These are phyloP conservation scores for Caenorhabditis plicata DNA, from an alignment of 2,888 invertebrate species.

Conservation along the genomic window DNA sequence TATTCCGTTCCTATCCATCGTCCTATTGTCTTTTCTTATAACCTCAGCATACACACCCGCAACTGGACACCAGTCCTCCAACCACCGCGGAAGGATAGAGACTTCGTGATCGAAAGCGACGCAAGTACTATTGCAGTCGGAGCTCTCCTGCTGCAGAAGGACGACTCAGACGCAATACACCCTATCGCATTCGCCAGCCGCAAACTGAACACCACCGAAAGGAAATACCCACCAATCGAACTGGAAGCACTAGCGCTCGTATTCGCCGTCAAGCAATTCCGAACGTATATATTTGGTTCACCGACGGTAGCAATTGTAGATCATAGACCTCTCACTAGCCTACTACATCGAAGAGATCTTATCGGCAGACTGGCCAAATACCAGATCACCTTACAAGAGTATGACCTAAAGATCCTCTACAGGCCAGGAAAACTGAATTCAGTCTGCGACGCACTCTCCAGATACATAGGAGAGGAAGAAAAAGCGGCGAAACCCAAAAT, in stretches of 20 bases:
- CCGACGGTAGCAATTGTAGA: conserved; percentile 13
- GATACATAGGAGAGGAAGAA: too few species aligned
- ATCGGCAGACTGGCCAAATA: conserved; percentile 16
- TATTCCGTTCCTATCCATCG: too few species aligned
- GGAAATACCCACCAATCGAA: conserved; percentile 17
- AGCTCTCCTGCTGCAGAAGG: conserved; percentile 14
- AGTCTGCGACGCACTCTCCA: conserved; percentile 33
- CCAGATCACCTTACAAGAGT: conserved; percentile 17
- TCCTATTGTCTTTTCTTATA: too few species aligned
- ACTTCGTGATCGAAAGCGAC: conserved; percentile 27
- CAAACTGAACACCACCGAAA: conserved; percentile 9
- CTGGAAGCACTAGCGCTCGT: conserved; percentile 18
- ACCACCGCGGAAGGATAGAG: conserved; percentile 20
- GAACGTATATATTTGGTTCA: conserved; percentile 17
- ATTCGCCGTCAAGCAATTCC: conserved; percentile 12
- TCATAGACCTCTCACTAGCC: conserved; percentile 12
- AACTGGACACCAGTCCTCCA: conserved; percentile 29
- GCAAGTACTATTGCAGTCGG: conserved; percentile 17
- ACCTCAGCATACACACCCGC: too few species aligned
- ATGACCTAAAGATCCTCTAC: conserved; percentile 32
- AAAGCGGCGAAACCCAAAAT: too few species aligned
- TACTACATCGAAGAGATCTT: conserved; percentile 7
- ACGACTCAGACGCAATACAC: conserved; percentile 5
- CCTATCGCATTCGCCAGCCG: conserved; percentile 15
- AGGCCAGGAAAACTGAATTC: conserved; percentile 35